These are phyloP conservation scores for Philereme vetulata DNA, from an alignment of 2,888 invertebrate genomes.

Conservation along the genomic window DNA sequence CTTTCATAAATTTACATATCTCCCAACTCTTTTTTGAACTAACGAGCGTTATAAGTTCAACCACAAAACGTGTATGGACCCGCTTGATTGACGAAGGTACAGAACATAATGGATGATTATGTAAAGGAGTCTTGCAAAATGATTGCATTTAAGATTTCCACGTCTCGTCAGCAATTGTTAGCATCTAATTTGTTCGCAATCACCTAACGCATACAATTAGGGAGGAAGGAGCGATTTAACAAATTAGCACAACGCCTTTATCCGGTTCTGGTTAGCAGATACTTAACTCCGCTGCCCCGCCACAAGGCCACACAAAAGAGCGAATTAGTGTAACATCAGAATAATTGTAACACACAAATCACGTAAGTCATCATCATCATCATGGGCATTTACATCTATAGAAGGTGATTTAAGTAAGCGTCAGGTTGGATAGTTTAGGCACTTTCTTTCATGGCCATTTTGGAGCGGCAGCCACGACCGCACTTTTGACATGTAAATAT, in stretches of 20 bases:
- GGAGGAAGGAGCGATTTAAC: slow-evolving; percentile 45
- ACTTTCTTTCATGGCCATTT: no score
- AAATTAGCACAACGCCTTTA: slow-evolving; percentile 47
- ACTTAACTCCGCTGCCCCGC: slow-evolving; percentile 11
- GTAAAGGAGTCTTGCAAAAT: slow-evolving; percentile 50
- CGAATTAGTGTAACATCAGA: slow-evolving; percentile 33
- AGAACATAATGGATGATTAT: slow-evolving; percentile 64
- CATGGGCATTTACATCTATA: no score
- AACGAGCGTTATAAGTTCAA: slow-evolving; percentile 79
- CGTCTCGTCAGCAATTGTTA: slow-evolving; percentile 67
- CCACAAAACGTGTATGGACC: slow-evolving; percentile 74
- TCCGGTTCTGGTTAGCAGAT: slow-evolving; percentile 26
- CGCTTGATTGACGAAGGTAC: slow-evolving; percentile 74
- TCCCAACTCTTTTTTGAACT: slow-evolving; percentile 70
- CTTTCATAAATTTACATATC: slow-evolving; percentile 79
- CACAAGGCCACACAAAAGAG: slow-evolving; percentile 19
- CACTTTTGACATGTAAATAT: no score
- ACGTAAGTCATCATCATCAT: no score
- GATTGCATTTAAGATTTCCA: slow-evolving; percentile 59
- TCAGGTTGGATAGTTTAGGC: no score
- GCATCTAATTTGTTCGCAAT: slow-evolving; percentile 60
- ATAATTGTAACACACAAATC: slow-evolving; percentile 1
- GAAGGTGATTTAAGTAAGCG: no score
- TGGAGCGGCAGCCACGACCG: no score
- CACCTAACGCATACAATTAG: slow-evolving; percentile 50